A percentile compares a stretch with the other conserved stretches of the same genome.
phyloP scores from a whole-genome alignment of 2,888 invertebrate species.

The Salpingus planirostris region DNA sequence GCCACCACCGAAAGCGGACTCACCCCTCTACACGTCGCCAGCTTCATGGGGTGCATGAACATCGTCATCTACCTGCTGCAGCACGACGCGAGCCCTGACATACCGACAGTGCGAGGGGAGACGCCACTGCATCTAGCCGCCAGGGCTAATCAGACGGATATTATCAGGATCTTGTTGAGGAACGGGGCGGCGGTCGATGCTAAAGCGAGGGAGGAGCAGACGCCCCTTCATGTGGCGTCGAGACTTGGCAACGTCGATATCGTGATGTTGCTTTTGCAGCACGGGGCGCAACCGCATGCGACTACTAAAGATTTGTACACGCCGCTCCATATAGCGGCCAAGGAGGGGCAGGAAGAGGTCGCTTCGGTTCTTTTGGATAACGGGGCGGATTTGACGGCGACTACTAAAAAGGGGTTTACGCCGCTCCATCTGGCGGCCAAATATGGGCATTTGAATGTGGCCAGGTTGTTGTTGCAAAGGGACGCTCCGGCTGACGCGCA shows the following conservation, averaged over 20 bases:
- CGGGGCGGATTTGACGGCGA: slow-evolving; percentile 85
- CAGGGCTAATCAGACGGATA: slow-evolving; percentile 94
- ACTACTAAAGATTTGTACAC: slow-evolving; percentile 97
- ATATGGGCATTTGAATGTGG: slow-evolving; percentile 97
- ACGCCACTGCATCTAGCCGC: slow-evolving; percentile 97
- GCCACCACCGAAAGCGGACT: slow-evolving; percentile 77
- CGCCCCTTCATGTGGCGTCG: slow-evolving; percentile 95
- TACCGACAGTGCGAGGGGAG: slow-evolving; percentile 95
- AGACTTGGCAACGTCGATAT: slow-evolving; percentile 97
- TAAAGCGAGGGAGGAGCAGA: slow-evolving; percentile 95
- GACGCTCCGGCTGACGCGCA: slow-evolving; percentile 95
- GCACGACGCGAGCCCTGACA: slow-evolving; percentile 96
- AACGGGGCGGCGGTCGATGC: slow-evolving; percentile 98
- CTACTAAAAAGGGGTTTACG: slow-evolving; percentile 97
- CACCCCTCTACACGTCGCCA: slow-evolving; percentile 96
- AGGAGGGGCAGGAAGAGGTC: slow-evolving; percentile 93
- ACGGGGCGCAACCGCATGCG: slow-evolving; percentile 89
- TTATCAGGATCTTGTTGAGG: slow-evolving; percentile 92
- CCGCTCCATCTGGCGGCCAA: slow-evolving; percentile 97
- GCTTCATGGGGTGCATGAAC: slow-evolving; percentile 99
- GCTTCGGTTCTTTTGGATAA: slow-evolving; percentile 91
- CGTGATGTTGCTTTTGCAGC: slow-evolving; percentile 89
- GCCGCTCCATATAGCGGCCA: slow-evolving; percentile 95
- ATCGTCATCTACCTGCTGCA: slow-evolving; percentile 97
- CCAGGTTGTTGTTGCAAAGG: slow-evolving; percentile 83